These are phyloP conservation scores for Vesta saturnalis DNA, from an alignment of 2,888 invertebrate genomes.

Conservation along the genomic window DNA sequence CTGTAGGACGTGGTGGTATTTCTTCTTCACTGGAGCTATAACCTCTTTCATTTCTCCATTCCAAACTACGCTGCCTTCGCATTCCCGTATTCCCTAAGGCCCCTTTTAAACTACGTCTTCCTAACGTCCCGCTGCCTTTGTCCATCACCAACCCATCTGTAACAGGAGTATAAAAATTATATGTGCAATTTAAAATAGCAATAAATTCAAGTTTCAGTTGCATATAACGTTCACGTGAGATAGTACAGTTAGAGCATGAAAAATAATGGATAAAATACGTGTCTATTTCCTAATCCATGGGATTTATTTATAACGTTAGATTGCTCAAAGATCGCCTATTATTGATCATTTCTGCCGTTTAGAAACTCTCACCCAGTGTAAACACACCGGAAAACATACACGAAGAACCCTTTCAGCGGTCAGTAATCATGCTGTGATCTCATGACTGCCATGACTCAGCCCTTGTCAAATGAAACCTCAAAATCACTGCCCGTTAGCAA, in stretches of 20 bases:
- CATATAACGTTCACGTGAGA: no score
- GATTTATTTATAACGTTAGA: conserved; percentile 45
- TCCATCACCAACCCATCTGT: conserved; percentile 58
- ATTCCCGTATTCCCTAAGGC: conserved; percentile 53
- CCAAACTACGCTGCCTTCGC: conserved; percentile 67
- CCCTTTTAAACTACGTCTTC: conserved; percentile 56
- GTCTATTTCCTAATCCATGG: conserved; percentile 49
- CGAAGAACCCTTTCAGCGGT: conserved; percentile 48
- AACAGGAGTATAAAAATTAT: conserved; percentile 39
- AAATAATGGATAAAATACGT: conserved; percentile 41
- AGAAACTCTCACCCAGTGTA: conserved; percentile 40
- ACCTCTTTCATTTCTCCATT: conserved; percentile 67
- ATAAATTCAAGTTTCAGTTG: background rate
- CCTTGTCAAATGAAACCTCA: conserved; percentile 34
- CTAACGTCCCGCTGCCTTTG: conserved; percentile 57
- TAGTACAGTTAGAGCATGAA: no score
- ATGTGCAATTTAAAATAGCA: background rate
- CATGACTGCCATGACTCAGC: conserved; percentile 40
- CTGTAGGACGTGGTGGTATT: conserved; percentile 57
- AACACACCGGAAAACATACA: conserved; percentile 52
- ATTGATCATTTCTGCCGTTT: conserved; percentile 52
- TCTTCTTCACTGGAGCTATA: conserved; percentile 69
- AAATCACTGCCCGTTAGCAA: conserved; percentile 27
- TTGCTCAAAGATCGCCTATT: conserved; percentile 46
- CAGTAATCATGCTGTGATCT: conserved; percentile 39